These are phyloP conservation scores for Chamaetylas fuelleborni DNA, from an alignment of 2,113 vertebrate genomes.

Conservation along the genomic window DNA sequence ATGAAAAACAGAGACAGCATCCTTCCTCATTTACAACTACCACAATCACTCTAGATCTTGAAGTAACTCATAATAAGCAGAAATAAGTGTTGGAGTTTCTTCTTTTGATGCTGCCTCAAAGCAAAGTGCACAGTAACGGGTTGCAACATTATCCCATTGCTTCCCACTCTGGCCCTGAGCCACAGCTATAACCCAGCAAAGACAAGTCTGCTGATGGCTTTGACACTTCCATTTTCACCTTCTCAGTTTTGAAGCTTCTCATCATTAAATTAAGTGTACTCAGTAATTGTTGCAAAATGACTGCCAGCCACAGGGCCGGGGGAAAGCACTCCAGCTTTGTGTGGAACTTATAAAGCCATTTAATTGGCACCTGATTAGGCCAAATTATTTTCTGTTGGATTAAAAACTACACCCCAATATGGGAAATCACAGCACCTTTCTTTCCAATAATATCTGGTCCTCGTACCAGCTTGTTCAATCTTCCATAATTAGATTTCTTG, in stretches of 20 bases:
- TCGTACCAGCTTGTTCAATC: not conserved
- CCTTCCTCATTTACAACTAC: constrained; percentile 55
- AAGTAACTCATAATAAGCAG: constrained; percentile 67
- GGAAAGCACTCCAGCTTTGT: constrained; percentile 52
- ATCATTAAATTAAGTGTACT: constrained; percentile 65
- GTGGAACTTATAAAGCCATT: constrained; percentile 49
- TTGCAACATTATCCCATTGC: constrained; percentile 11
- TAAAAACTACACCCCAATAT: not conserved
- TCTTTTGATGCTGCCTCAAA: constrained; percentile 56
- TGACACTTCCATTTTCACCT: constrained; percentile 74
- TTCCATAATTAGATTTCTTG: not conserved
- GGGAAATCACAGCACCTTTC: not conserved
- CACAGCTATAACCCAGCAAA: not conserved
- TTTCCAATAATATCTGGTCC: not conserved
- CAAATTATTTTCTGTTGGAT: constrained; percentile 39
- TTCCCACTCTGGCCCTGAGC: not conserved
- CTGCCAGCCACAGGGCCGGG: constrained; percentile 26
- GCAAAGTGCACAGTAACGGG: constrained; percentile 40
- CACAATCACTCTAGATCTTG: constrained; percentile 48
- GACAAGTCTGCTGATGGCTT: constrained; percentile 38
- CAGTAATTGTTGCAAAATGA: constrained; percentile 68
- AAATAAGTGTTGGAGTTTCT: constrained; percentile 41
- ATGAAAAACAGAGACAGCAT: not conserved
- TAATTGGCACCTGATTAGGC: constrained; percentile 60
- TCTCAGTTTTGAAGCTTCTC: constrained; percentile 53